These are phyloP conservation scores for Dryobotodes eremita DNA, from an alignment of 2,888 invertebrate genomes.

Conservation along the genomic window DNA sequence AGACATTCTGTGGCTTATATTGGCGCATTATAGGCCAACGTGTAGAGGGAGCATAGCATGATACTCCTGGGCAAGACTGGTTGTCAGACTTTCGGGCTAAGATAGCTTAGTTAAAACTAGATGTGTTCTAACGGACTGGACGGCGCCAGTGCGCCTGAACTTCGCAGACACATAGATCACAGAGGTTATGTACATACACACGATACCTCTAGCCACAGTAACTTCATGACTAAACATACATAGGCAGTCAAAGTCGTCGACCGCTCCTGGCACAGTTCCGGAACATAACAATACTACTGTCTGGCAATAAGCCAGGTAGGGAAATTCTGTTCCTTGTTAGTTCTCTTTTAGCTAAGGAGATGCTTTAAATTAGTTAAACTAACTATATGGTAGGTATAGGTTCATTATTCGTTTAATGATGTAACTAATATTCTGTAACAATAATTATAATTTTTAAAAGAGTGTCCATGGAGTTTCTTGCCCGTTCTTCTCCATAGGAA, in stretches of 20 bases:
- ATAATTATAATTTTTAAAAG: neutral
- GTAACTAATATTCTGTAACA: neutral
- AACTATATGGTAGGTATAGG: neutral
- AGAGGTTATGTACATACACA: neutral
- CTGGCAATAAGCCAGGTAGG: conserved; percentile 62
- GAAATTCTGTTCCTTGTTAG: conserved; percentile 48
- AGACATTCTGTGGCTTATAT: too few species aligned
- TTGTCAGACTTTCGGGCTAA: neutral
- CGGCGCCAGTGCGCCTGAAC: neutral
- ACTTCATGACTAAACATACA: conserved; percentile 20
- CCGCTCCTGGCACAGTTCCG: conserved; percentile 65
- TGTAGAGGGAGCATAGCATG: too few species aligned
- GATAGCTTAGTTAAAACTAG: neutral
- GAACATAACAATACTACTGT: conserved; percentile 58
- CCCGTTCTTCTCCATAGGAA: neutral
- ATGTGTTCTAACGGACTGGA: neutral
- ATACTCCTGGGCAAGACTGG: neutral
- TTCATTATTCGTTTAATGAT: neutral
- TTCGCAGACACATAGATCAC: conserved; percentile 12
- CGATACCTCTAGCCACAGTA: conserved; percentile 10
- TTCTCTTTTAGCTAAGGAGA: conserved; percentile 37
- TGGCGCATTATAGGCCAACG: too few species aligned
- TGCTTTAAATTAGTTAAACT: conserved; percentile 5
- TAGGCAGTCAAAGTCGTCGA: conserved; percentile 57
- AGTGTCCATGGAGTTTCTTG: neutral